Base-by-base conservation (phyloP, 2,113 vertebrate species). In the Barnardius zonarius region DNA sequence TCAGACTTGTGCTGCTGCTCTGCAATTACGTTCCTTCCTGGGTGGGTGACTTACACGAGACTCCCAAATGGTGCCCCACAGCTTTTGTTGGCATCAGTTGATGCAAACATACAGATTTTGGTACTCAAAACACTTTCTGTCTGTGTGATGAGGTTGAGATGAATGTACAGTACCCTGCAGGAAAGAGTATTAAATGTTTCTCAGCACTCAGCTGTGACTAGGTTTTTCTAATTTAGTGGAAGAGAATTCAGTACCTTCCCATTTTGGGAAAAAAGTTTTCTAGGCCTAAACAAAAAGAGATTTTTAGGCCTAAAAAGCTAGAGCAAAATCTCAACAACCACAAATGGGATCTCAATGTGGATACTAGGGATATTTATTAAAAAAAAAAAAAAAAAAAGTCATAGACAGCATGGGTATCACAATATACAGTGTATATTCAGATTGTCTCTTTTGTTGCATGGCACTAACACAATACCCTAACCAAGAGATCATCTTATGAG, bases 1-100 rank as follows among this genome's bases (percentile, higher is more conserved):
- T 83, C 33, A 28, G 30, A 41, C 8, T 64, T 43, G 30, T 43
- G 39, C 19, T 62, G 17, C 68, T 23, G 8, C 27, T 77, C 35
- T 44, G 10, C 4, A 28, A 6, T 39, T 57, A 3, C 1, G 1
- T 44, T 73, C 20, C 39, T 68, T 44, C 43, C 68, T 51, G 31
- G 48, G 19, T 1, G 27, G 7, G 31, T 35, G 19, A 55, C 35
- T 78, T 44, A 19, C 13, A 12, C 0, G 0, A 23, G 35, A n/a
- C 20, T 68, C 44, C 24, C 5, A 2, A 62, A 23, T 16, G 28
- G 22, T 83, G 41, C 9, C n/a, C 37, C 37, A 33, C 15, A 62
- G 61, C 11, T 90, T 37, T 70, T 79, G n/a, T 30, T 78, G 55
- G 22, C 63, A 80, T 64, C 39, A 55, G 3, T 18, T 61, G 37